Percentiles rank a stretch among this genome's conserved stretches.
These are phyloP conservation scores for Dreissena rostriformis DNA, from an alignment of 1,140 invertebrate genomes.

Conservation along the genomic window DNA sequence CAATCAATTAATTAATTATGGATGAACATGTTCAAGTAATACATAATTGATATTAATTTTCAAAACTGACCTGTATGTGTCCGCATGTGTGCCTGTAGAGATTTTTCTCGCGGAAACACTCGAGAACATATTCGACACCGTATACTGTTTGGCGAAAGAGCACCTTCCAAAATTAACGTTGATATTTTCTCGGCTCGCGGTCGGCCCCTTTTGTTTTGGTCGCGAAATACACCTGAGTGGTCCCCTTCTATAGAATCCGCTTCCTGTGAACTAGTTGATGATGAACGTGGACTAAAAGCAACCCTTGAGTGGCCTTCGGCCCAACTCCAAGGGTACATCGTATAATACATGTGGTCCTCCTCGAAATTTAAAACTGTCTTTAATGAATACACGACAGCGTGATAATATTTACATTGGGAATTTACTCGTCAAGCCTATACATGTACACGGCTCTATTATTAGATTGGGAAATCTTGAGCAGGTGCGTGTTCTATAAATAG, in stretches of 20 bases:
- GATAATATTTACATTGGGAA: conserved; percentile 53
- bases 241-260: conserved; percentile 67
- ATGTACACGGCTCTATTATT: conserved; percentile 50
- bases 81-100: conserved; percentile 89
- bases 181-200: conserved; percentile 89
- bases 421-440: conserved; percentile 53
- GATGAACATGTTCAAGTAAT: too few species aligned
- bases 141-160: conserved; percentile 87
- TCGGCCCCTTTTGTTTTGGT: conserved; percentile 82
- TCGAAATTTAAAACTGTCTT: conserved; percentile 34
- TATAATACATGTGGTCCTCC: conserved; percentile 55
- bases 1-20: too few species aligned
- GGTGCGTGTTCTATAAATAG: conserved; percentile 15
- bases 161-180: conserved; percentile 88
- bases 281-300: conserved; percentile 62
- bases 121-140: conserved; percentile 89
- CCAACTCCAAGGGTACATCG: conserved; percentile 56
- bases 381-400: conserved; percentile 56
- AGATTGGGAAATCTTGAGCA: conserved; percentile 12
- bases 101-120: conserved; percentile 91
- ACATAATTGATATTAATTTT: too few species aligned
- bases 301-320: conserved; percentile 36
- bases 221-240: conserved; percentile 52
- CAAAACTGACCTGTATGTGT: conserved; percentile 88
- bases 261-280: conserved; percentile 68